Evolutionary conservation across 1,140 invertebrate genomes (phyloP).

Genomic region (Psix sp.): DNA sequence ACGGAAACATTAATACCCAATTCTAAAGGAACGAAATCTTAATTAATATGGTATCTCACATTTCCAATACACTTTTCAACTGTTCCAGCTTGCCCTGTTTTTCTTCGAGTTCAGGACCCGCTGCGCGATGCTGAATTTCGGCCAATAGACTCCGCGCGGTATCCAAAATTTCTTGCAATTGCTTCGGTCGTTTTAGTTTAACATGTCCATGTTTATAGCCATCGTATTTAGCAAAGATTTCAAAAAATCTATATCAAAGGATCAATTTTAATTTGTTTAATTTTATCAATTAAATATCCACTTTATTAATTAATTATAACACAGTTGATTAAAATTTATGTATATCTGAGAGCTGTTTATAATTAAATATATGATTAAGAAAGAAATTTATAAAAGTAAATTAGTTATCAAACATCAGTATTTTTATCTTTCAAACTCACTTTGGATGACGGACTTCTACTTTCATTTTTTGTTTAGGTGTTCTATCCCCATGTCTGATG

Average conservation of each 20-base stretch:
- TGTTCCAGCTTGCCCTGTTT: slow-evolving; percentile 98
- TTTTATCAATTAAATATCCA: background rate
- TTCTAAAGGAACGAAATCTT: slow-evolving; percentile 9
- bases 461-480: slow-evolving; percentile 99
- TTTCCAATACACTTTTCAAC: slow-evolving; percentile 98
- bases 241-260: slow-evolving; percentile 89
- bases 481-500: slow-evolving; percentile 98
- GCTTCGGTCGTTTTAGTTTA: slow-evolving; percentile 98
- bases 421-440: slow-evolving; percentile 77
- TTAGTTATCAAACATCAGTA: too few species aligned
- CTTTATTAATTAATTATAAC: slow-evolving; percentile 4
- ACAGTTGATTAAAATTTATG: too few species aligned
- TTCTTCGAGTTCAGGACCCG: slow-evolving; percentile 96
- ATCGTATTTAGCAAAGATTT: slow-evolving; percentile 98
- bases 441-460: slow-evolving; percentile 99
- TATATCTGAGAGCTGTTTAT: too few species aligned
- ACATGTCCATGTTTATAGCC: slow-evolving; percentile 96
- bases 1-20: slow-evolving; percentile 32
- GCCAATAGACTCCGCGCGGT: slow-evolving; percentile 92
- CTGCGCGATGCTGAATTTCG: slow-evolving; percentile 90
- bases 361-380: too few species aligned
- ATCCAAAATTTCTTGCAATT: slow-evolving; percentile 97
- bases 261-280: slow-evolving; percentile 1
- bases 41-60: too few species aligned
- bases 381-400: background rate